These are phyloP conservation scores for Anisognathus igniventris DNA, from an alignment of 2,797 vertebrate species.

Conservation along the genomic window DNA sequence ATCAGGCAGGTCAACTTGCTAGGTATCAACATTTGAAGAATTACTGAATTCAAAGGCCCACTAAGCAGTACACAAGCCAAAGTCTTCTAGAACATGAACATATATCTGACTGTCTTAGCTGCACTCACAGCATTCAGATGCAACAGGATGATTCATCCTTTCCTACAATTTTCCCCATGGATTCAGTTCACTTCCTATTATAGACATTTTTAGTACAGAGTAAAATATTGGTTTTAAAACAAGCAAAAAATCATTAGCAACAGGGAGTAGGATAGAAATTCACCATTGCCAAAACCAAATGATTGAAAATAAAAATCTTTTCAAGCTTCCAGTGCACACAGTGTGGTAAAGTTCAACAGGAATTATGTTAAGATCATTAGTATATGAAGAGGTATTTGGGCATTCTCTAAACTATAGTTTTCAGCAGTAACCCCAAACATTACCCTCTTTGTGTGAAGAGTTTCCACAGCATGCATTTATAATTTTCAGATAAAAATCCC, in stretches of 20 bases:
- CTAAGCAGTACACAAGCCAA: neutral
- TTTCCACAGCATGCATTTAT: neutral
- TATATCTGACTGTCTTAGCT: neutral
- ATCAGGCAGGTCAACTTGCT: neutral
- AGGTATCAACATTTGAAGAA: neutral
- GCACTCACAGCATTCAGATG: neutral
- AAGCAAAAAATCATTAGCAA: neutral
- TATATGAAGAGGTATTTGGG: neutral
- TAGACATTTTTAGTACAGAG: neutral
- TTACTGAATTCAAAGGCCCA: neutral
- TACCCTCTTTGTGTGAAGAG: neutral
- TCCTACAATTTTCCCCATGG: neutral
- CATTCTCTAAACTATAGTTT: neutral
- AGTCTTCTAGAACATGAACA: neutral
- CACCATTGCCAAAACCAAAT: neutral
- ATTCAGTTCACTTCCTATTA: neutral
- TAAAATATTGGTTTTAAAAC: neutral
- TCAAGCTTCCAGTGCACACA: neutral
- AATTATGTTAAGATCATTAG: neutral
- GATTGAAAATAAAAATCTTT: neutral
- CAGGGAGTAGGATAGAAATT: neutral
- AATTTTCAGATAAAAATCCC: neutral
- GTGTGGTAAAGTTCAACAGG: neutral
- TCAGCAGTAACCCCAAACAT: neutral
- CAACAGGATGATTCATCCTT: neutral